phyloP scores from a whole-genome alignment of 1,140 invertebrate species.

The Bombus impatiens region DNA sequence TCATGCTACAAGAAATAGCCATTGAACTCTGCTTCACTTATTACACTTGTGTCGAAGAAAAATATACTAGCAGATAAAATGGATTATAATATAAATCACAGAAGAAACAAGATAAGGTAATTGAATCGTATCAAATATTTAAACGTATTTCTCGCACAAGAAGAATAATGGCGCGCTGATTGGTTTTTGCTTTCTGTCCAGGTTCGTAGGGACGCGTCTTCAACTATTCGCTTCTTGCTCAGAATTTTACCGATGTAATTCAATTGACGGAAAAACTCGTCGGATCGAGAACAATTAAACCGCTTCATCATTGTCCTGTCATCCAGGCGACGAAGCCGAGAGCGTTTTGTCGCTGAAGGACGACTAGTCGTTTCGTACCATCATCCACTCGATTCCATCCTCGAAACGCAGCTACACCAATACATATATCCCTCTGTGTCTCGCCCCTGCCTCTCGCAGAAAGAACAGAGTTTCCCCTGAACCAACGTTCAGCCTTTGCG shows the following conservation, averaged over 20 bases:
- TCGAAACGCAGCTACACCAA: neutral
- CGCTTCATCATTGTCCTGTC: constrained; percentile 49
- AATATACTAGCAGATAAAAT: neutral
- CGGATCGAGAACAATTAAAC: constrained; percentile 41
- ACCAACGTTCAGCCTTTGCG: constrained; percentile 43
- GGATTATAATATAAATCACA: neutral
- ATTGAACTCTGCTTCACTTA: too few relatives aligned
- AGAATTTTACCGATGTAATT: constrained; percentile 44
- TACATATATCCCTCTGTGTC: constrained; percentile 2
- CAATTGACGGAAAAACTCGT: constrained; percentile 47
- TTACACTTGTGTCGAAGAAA: too few relatives aligned
- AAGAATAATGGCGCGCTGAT: neutral
- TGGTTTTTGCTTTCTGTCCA: neutral
- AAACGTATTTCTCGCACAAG: neutral
- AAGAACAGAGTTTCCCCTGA: neutral
- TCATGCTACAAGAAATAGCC: too few relatives aligned
- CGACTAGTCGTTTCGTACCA: constrained; percentile 14
- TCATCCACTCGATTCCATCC: neutral
- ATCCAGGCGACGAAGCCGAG: constrained; percentile 23
- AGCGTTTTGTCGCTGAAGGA: constrained; percentile 44
- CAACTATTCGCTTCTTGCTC: constrained; percentile 16
- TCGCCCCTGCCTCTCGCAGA: neutral
- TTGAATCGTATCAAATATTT: neutral
- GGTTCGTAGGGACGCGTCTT: neutral
- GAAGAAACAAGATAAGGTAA: neutral